A percentile compares a stretch with the other conserved stretches of the same genome.
phyloP scores from a whole-genome alignment of 2,888 invertebrate genomes.

The Erebia aethiops region DNA sequence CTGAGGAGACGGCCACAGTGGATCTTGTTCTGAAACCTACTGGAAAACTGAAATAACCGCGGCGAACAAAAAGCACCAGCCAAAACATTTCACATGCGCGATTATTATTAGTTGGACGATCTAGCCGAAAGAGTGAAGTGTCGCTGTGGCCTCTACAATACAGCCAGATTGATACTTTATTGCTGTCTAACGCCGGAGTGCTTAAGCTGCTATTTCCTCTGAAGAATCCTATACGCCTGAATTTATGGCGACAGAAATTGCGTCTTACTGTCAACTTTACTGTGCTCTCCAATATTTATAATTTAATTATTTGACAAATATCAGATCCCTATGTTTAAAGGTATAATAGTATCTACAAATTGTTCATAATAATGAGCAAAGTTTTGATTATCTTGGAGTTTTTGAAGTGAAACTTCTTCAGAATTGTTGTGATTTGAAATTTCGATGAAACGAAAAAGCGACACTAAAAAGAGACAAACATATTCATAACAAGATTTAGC shows the following conservation, averaged over 20 bases:
- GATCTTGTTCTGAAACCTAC: conserved; percentile 81
- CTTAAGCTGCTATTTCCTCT: not conserved
- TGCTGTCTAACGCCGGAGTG: not conserved
- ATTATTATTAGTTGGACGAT: conserved; percentile 83
- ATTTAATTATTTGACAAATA: conserved; percentile 45
- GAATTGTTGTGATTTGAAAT: no score
- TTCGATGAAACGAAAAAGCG: no score
- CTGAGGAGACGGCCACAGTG: conserved; percentile 74
- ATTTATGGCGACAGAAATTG: conserved; percentile 61
- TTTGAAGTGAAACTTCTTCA: no score
- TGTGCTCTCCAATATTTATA: conserved; percentile 49
- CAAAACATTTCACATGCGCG: conserved; percentile 82
- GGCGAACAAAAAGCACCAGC: conserved; percentile 83
- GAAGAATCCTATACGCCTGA: conserved; percentile 28
- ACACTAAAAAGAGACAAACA: no score
- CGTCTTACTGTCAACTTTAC: conserved; percentile 53
- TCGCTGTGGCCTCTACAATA: conserved; percentile 67
- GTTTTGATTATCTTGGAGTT: not conserved
- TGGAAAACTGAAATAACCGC: conserved; percentile 83
- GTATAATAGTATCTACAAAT: not conserved
- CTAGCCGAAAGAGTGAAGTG: conserved; percentile 80
- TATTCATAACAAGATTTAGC: no score
- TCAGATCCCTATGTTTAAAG: not conserved
- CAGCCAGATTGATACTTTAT: conserved; percentile 50
- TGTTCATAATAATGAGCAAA: no score